Base-by-base conservation (phyloP, 2,888 invertebrate species). In the Microctonus brassicae region DNA sequence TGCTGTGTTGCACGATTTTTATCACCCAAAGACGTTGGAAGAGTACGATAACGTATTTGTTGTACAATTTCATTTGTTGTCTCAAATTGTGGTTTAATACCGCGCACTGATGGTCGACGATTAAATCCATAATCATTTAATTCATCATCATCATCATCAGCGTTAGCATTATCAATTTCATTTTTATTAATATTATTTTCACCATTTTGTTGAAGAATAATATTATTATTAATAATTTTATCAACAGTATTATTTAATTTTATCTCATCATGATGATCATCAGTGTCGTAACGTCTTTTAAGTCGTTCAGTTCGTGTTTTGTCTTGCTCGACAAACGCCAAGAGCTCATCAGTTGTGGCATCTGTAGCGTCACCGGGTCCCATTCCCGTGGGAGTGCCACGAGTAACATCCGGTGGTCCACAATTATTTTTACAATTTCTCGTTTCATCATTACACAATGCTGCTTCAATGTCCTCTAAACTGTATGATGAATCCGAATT, bases 111-210 rank as follows among this genome's bases (percentile, higher is more conserved):
- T 0, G 96, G 96, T n/a, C 96, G 90, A 42, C 95, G 91, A 82
- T 95, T 94, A 86, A 97, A 96, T 0, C 96, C 96, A 80, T 96
- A 96, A 83, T 96, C 96, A 79, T 95, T 94, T 83, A 96, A 94
- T n/a, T 96, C 96, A 82, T 96, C 95, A 84, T 96, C 96, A 73
- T 96, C 95, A 79, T 95, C 94, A 78, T 95, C 95, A 2, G 22
- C 55, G 7, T 26, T 39, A 7, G 60, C 60, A 42, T 62, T 70
- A 17, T 70, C 47, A 76, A 75, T 26, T 71, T 26, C 55, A 55
- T 78, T 74, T n/a, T 75, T 74, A 5, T 74, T 73, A 10, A 78
- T 79, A 6, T 82, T 83, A 4, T 70, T 70, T 36, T 86, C 83
- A 79, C 47, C 47, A 47, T 47, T 47, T 47, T 47, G 47, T 9